A percentile compares a stretch with the other conserved stretches of the same genome.
phyloP scores from a whole-genome alignment of 2,113 vertebrate species.

The Calidris pygmaea region DNA sequence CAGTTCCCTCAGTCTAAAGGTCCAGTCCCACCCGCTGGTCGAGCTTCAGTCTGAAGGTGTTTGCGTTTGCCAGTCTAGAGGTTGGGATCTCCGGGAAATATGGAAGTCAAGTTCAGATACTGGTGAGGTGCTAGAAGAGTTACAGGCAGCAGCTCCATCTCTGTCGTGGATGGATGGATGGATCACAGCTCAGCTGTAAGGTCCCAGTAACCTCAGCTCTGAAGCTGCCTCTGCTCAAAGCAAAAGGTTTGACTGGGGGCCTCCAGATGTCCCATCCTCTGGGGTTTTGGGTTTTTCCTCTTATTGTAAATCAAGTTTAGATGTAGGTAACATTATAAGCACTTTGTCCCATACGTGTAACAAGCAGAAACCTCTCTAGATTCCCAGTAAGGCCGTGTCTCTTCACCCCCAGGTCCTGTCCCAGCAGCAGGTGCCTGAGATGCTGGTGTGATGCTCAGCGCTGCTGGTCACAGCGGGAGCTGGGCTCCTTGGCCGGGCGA shows the following conservation, averaged over 20 bases:
- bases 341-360: background rate
- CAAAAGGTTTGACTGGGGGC: background rate
- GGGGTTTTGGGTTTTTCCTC: background rate
- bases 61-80: background rate
- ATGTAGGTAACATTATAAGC: background rate
- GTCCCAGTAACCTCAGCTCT: background rate
- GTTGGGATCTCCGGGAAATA: background rate
- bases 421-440: background rate
- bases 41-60: background rate
- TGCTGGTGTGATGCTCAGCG: background rate
- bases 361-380: background rate
- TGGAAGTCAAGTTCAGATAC: background rate
- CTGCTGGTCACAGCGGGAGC: background rate
- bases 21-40: rapidly evolving
- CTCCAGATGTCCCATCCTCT: background rate
- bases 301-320: background rate
- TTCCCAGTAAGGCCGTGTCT: background rate
- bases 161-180: background rate
- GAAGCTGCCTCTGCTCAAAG: background rate
- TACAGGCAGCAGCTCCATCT: background rate
- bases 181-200: background rate
- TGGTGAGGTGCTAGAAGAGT: background rate
- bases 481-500: background rate
- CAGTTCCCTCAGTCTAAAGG: background rate
- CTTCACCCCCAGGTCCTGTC: background rate